phyloP scores from a whole-genome alignment of 2,888 invertebrate genomes.

The Amiota minor region DNA sequence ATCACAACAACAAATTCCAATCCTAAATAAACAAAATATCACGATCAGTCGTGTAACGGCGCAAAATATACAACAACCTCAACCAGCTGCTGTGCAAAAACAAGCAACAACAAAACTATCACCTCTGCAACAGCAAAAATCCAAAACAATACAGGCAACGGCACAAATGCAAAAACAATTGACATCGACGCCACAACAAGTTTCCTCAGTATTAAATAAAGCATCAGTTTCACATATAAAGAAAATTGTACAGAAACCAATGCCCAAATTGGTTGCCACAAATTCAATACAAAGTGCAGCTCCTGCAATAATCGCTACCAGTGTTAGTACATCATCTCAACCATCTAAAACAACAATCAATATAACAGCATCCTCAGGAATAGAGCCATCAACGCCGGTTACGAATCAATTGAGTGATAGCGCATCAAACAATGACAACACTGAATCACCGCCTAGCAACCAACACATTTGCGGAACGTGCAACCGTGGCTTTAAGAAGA shows the following conservation, averaged over 20 bases:
- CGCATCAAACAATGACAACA: conserved; percentile 3
- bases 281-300: conserved; percentile 29
- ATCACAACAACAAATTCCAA: conserved; percentile 57
- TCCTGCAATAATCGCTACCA: neutral
- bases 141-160: conserved; percentile 11
- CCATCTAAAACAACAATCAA: neutral
- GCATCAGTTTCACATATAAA: conserved; percentile 60
- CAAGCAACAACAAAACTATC: conserved; percentile 34
- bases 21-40: conserved; percentile 69
- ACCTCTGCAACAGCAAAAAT: conserved; percentile 47
- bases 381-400: neutral
- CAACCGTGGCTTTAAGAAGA: conserved; percentile 79
- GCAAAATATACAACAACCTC: conserved; percentile 37
- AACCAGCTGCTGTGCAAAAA: conserved; percentile 51
- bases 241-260: conserved; percentile 27
- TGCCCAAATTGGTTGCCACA: conserved; percentile 18
- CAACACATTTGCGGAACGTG: conserved; percentile 73
- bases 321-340: neutral
- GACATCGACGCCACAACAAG: neutral
- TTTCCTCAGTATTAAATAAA: conserved; percentile 37
- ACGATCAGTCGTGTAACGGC: conserved; percentile 63
- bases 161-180: neutral
- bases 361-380: conserved; percentile 23
- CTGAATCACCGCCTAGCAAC: conserved; percentile 1
- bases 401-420: neutral